These are phyloP conservation scores for Clunio marinus DNA, from an alignment of 2,888 invertebrate species.

Conservation along the genomic window DNA sequence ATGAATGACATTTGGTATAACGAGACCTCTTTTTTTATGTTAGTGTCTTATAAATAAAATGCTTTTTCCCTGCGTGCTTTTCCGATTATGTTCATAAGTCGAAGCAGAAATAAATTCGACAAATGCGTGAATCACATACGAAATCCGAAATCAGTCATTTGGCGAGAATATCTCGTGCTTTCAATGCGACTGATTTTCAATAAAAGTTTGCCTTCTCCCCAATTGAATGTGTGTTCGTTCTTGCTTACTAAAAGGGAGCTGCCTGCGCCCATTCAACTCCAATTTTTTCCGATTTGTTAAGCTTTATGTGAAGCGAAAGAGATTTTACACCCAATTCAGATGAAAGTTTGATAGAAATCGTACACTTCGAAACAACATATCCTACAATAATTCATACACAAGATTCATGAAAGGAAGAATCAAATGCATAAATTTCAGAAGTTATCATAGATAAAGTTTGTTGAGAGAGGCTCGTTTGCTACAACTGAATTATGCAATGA, in stretches of 20 bases:
- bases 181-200: background rate
- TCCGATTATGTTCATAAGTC: background rate
- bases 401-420: constrained; percentile 19
- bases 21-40: background rate
- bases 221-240: too few species aligned
- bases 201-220: background rate
- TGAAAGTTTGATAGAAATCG: constrained; percentile 34
- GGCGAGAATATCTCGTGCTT: background rate
- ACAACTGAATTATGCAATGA: too few species aligned
- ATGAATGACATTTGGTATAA: background rate
- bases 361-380: constrained; percentile 28
- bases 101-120: background rate
- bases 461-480: background rate
- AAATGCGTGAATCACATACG: constrained; percentile 13
- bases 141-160: background rate
- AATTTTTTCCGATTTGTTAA: constrained; percentile 37
- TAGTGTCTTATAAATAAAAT: constrained; percentile 19
- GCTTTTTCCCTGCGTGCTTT: background rate
- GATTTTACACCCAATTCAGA: background rate
- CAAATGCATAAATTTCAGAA: constrained; percentile 34
- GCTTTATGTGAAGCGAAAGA: constrained; percentile 24
- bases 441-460: constrained; percentile 3
- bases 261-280: background rate
- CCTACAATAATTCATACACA: constrained; percentile 25
- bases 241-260: too few species aligned